phyloP scores from a whole-genome alignment of 2,797 vertebrate genomes.

The Brachyalestes nurse region DNA sequence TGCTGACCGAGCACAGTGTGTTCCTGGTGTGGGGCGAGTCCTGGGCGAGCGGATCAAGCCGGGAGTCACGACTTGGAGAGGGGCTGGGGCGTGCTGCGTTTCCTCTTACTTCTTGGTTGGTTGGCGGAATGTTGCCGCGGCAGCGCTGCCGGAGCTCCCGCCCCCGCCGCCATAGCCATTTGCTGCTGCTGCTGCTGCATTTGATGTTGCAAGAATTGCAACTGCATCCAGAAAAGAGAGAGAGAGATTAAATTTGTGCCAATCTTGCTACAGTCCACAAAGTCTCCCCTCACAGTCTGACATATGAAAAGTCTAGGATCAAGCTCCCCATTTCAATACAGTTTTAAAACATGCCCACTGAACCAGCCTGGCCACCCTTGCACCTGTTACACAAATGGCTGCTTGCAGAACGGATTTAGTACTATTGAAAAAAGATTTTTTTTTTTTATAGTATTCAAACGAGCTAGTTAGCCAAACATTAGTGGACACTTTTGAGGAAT shows the following conservation, averaged over 20 bases:
- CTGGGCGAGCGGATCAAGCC: constrained; percentile 27
- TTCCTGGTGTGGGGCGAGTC: constrained; percentile 55
- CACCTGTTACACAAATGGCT: too few relatives aligned
- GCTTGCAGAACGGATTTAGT: too few relatives aligned
- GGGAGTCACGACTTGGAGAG: constrained; percentile 83
- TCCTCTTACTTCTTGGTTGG: constrained; percentile 97
- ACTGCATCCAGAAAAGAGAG: constrained; percentile 76
- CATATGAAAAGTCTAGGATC: background rate
- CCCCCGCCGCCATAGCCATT: constrained; percentile 90
- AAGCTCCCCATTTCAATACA: background rate
- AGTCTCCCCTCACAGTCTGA: constrained; percentile 20
- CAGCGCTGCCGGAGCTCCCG: constrained; percentile 80
- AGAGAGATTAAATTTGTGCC: constrained; percentile 17
- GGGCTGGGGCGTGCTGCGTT: constrained; percentile 83
- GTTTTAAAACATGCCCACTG: background rate
- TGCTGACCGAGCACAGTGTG: constrained; percentile 71
- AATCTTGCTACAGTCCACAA: background rate
- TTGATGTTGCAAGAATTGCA: constrained; percentile 94
- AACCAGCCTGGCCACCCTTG: background rate
- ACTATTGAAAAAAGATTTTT: too few relatives aligned
- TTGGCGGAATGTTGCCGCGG: constrained; percentile 89
- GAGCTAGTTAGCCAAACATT: too few relatives aligned
- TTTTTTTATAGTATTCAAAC: too few relatives aligned
- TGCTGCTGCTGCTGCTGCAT: constrained; percentile 88
- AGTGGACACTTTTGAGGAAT: too few relatives aligned